Base-by-base conservation (phyloP, 1,140 invertebrate genomes). In the Macrocentrus cingulum region DNA sequence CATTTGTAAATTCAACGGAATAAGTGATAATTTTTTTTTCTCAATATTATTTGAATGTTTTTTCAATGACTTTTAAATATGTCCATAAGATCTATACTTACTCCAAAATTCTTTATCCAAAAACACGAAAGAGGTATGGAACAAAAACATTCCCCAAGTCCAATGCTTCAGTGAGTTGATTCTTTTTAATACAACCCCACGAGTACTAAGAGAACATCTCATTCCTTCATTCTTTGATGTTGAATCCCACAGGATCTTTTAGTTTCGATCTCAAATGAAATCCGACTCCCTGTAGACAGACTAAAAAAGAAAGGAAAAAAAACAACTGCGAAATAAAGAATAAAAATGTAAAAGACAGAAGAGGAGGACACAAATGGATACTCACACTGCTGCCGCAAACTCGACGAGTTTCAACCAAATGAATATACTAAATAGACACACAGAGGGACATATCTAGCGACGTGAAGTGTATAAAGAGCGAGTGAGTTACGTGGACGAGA, bases 381-480 rank as follows among this genome's bases (percentile, higher is more conserved):
- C 13, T 39, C 36, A 15, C 36, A n/a, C 13, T 8, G n/a, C 7
- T 39, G 36, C 36, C 3, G 8, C 36, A 15, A 11, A 15, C 25
- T 5, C 13, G 20, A 20, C n/a, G 11, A 13, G 19, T 9, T 46
- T 11, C 5, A 46, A 8, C 6, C n/a, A 39, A 52, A 37, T 1
- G 20, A 1, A 52, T 13, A 52, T 20, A 52, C 29, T 39, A 39
- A n/a, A 39, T 39, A 39, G 8, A 39, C 15, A 39, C 36, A 39
- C 15, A n/a, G 8, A 39, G 8, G 25, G 39, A n/a, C 11, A 39
- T n/a, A 39, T 13, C 7, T 39, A 68, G 66, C 65, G 66, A 67
- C 62, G 61, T 63, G 62, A 63, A 69, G 69, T 44, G 36, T n/a
- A 62, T 56, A 65, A 62, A 66, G 61, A 60, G 64, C 42, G 56